These are phyloP conservation scores for Gisinianus flammeolus DNA, from an alignment of 2,888 invertebrate genomes.

Conservation along the genomic window DNA sequence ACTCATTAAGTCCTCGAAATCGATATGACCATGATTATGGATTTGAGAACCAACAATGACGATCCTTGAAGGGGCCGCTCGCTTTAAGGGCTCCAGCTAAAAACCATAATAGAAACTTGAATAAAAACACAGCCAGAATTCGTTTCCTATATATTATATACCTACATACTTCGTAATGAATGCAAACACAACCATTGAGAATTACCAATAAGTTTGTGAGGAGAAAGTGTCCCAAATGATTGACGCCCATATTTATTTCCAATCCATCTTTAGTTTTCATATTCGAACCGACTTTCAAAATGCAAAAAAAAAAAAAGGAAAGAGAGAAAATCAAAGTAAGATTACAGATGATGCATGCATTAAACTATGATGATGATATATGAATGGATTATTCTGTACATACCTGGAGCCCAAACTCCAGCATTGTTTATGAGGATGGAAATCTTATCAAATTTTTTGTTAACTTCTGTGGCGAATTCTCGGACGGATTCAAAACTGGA, in stretches of 20 bases:
- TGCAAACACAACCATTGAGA: no score
- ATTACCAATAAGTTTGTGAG: conserved; percentile 76
- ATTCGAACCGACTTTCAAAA: conserved; percentile 62
- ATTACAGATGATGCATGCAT: no score
- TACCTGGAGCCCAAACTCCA: conserved; percentile 72
- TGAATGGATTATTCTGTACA: no score
- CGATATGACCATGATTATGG: conserved; percentile 72
- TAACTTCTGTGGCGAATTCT: conserved; percentile 62
- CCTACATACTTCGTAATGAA: no score
- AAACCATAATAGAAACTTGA: neutral
- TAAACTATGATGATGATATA: no score
- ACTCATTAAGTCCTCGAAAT: conserved; percentile 72
- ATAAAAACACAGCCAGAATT: no score
- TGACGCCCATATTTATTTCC: conserved; percentile 83
- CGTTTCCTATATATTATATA: no score
- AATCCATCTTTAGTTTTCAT: conserved; percentile 73
- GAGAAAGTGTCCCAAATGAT: conserved; percentile 84
- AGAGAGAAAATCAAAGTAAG: no score
- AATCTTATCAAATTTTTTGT: conserved; percentile 59
- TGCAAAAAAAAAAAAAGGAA: no score
- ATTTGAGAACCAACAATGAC: conserved; percentile 75
- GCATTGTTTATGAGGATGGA: conserved; percentile 60
- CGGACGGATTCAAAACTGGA: conserved; percentile 61
- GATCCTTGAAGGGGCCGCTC: conserved; percentile 72
- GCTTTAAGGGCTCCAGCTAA: conserved; percentile 69